A percentile compares a stretch with the other conserved stretches of the same genome.
Conservation (phyloP, 2,797 vertebrate genomes). For the Labeo calbasu region DNA sequence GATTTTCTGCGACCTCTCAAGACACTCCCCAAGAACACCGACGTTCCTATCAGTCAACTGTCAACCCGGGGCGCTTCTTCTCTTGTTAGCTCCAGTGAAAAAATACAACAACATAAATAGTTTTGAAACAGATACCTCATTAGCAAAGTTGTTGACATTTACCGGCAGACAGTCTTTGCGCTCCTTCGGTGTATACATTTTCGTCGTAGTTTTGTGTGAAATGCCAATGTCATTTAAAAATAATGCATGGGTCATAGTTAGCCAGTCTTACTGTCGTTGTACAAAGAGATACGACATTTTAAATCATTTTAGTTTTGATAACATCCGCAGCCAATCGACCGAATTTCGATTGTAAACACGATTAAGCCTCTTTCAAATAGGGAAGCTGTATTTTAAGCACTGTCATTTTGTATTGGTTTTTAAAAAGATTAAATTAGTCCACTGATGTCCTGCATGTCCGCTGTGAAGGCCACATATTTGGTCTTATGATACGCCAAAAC, state of each 20-base stretch:
- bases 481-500: neutral
- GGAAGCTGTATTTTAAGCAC: conserved; percentile 17
- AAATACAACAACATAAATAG: conserved; percentile 50
- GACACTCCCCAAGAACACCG: conserved; percentile 30
- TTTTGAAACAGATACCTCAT: conserved; percentile 57
- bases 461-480: neutral
- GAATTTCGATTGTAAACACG: conserved; percentile 3
- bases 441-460: neutral
- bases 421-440: neutral
- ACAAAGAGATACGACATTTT: neutral
- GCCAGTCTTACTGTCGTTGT: neutral
- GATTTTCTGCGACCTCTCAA: conserved; percentile 50
- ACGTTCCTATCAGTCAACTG: conserved; percentile 53
- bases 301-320: neutral
- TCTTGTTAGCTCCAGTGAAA: conserved; percentile 49
- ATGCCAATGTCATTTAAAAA: conserved; percentile 29
- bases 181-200: conserved; percentile 28
- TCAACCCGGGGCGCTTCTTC: conserved; percentile 37
- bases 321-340: neutral
- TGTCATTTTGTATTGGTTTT: neutral
- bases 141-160: conserved; percentile 50
- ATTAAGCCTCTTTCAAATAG: conserved; percentile 8
- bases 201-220: neutral
- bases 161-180: conserved; percentile 24
- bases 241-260: conserved; percentile 1